These are phyloP conservation scores for Poliocrania exsul DNA, from an alignment of 2,797 vertebrate species.

Conservation along the genomic window DNA sequence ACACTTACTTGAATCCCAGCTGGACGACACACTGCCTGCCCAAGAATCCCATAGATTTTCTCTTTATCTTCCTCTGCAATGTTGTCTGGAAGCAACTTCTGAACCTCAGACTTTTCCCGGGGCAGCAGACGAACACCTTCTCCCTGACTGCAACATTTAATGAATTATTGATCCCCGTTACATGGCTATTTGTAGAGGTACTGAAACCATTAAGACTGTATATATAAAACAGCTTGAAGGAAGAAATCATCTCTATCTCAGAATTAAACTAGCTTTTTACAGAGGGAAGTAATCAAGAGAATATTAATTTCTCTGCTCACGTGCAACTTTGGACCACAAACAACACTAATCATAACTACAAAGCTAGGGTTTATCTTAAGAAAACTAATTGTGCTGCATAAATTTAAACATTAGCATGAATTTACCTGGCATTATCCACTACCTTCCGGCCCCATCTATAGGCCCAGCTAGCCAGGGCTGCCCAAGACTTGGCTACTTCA, in stretches of 20 bases:
- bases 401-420: neutral
- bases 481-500: conserved; percentile 98
- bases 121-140: conserved; percentile 92
- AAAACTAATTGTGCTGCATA: neutral
- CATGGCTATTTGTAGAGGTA: neutral
- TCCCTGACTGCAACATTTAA: conserved; percentile 88
- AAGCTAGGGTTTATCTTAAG: neutral
- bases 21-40: conserved; percentile 96
- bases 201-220: neutral
- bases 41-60: conserved; percentile 93
- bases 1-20: conserved; percentile 92
- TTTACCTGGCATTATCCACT: conserved; percentile 96
- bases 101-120: conserved; percentile 92
- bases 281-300: neutral
- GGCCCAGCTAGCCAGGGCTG: conserved; percentile 95
- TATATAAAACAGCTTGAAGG: neutral
- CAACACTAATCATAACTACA: neutral
- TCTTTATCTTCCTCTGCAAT: conserved; percentile 91
- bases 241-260: neutral
- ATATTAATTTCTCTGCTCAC: neutral
- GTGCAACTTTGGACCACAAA: neutral
- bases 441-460: conserved; percentile 99
- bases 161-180: neutral
- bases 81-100: conserved; percentile 88
- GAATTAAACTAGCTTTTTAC: neutral